Percentiles rank a stretch among this genome's conserved stretches.
phyloP scores from a whole-genome alignment of 2,888 invertebrate genomes.

The Lasioglossum pauxillum region DNA sequence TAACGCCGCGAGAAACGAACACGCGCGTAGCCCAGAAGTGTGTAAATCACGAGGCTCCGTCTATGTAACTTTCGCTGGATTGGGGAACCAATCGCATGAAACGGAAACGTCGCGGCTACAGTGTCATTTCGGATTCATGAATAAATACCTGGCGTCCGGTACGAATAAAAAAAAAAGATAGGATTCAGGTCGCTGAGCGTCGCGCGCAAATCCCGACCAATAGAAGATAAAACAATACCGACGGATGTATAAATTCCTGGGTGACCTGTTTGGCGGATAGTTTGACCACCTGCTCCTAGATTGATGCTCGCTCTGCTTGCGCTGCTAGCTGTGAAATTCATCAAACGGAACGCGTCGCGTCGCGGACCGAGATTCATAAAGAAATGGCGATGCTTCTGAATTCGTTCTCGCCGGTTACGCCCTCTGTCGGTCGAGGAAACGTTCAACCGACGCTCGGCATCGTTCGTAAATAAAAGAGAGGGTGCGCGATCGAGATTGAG shows the following conservation, averaged over 20 bases:
- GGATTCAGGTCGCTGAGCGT: conserved; percentile 34
- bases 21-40: conserved; percentile 17
- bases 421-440: conserved; percentile 9
- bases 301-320: conserved; percentile 58
- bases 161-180: conserved; percentile 28
- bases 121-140: conserved; percentile 72
- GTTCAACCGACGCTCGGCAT: neutral
- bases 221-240: conserved; percentile 69
- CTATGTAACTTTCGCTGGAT: conserved; percentile 43
- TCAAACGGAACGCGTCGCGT: conserved; percentile 45
- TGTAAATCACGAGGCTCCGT: conserved; percentile 41
- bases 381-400: conserved; percentile 49
- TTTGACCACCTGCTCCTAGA: conserved; percentile 72
- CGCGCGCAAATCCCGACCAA: conserved; percentile 60
- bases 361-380: conserved; percentile 41
- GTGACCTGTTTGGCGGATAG: conserved; percentile 64
- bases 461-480: conserved; percentile 36
- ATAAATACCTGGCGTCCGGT: conserved; percentile 63
- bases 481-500: conserved; percentile 49
- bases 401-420: conserved; percentile 1
- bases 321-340: conserved; percentile 41
- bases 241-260: conserved; percentile 68
- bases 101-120: conserved; percentile 56
- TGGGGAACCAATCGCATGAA: conserved; percentile 49
- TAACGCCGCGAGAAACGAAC: neutral